Evolutionary conservation across 1,140 invertebrate genomes (phyloP).

Genomic region (Drosophila simulans): DNA sequence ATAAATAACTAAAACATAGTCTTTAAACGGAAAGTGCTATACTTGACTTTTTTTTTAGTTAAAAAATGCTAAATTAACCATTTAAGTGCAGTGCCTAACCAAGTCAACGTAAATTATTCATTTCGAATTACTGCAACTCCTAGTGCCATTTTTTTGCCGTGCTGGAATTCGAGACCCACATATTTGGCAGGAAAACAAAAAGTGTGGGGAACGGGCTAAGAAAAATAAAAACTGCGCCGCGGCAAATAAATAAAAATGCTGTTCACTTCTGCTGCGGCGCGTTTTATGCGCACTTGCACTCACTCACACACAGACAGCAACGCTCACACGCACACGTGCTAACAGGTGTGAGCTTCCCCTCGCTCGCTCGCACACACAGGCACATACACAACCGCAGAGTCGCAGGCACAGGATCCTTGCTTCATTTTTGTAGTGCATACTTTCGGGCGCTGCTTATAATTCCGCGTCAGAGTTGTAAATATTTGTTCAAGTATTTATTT

Average conservation of each 20-base stretch:
- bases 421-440: conserved; percentile 75
- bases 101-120: conserved; percentile 1
- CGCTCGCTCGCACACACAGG: conserved; percentile 5
- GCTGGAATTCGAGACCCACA: conserved; percentile 40
- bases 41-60: no score
- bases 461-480: conserved; percentile 77
- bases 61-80: neutral
- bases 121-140: conserved; percentile 3
- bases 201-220: conserved; percentile 27
- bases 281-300: conserved; percentile 70
- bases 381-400: neutral
- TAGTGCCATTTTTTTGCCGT: conserved; percentile 11
- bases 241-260: conserved; percentile 81
- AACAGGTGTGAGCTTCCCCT: conserved; percentile 60
- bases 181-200: conserved; percentile 47
- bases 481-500: conserved; percentile 82
- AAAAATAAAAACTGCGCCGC: conserved; percentile 62
- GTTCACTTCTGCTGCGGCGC: conserved; percentile 70
- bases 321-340: conserved; percentile 35
- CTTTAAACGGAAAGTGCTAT: no score
- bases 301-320: conserved; percentile 32
- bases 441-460: conserved; percentile 77
- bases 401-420: conserved; percentile 16
- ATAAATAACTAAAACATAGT: no score
- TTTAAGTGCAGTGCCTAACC: neutral